Evolutionary conservation across 35 echinoderm and acorn worm species (phyloP).

Genomic region (Acanthaster planci): DNA sequence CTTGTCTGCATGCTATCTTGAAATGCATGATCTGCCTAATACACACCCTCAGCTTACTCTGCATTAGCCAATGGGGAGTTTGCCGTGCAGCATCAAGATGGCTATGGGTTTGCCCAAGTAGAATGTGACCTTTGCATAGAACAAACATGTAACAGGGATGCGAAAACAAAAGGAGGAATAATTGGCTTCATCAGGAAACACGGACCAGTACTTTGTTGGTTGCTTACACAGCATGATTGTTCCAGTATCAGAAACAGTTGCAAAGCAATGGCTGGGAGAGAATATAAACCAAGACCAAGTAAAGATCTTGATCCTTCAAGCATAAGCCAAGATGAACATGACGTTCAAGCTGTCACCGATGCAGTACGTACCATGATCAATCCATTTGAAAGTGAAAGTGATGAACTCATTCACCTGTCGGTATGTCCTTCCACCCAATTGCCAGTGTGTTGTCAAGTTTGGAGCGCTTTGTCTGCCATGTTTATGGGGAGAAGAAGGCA

Average conservation of each 20-base stretch:
- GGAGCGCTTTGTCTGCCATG: too few species aligned
- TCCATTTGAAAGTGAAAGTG: constrained; percentile 37
- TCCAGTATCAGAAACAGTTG: constrained; percentile 5
- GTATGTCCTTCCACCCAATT: too few species aligned
- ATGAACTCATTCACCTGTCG: too few species aligned
- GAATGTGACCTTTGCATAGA: constrained; percentile 33
- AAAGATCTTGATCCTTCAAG: not conserved
- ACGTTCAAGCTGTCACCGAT: not conserved
- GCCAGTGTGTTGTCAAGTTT: too few species aligned
- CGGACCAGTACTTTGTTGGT: constrained; percentile 23
- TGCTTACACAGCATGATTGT: constrained; percentile 14
- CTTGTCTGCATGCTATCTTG: constrained; percentile 6
- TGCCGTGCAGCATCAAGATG: constrained; percentile 25
- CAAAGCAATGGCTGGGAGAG: constrained; percentile 16
- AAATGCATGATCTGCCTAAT: constrained; percentile 14
- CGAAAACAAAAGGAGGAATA: constrained; percentile 45
- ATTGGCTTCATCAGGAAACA: constrained; percentile 37
- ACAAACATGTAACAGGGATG: constrained; percentile 35
- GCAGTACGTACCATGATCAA: constrained; percentile 33
- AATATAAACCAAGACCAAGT: not conserved
- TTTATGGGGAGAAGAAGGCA: too few species aligned
- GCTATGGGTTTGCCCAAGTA: constrained; percentile 13
- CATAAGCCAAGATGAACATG: constrained; percentile 31
- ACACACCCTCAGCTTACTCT: constrained; percentile 1
- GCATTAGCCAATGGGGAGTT: constrained; percentile 9